Base-by-base conservation (phyloP, 2,113 vertebrate species). In the Columba livia region DNA sequence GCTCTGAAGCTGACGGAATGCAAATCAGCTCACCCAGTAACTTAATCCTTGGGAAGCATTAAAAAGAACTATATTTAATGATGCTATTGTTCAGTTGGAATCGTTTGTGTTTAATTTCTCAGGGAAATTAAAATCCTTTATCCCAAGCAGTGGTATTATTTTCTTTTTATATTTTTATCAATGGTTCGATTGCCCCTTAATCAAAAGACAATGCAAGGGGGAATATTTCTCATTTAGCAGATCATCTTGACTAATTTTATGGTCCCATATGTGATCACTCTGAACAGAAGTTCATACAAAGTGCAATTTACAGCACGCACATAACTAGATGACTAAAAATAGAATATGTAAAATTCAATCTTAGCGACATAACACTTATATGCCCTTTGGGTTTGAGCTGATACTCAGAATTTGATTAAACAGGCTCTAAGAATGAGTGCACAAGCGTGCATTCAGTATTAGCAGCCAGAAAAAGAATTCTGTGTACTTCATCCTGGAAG, bases 201-300 rank as follows among this genome's bases (percentile, higher is more conserved):
- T 95, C 89, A 91, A 90, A 91, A 90, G 65, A 93, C 78, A 97
- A 97, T 91, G 91, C 92, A 94, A 65, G 89, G 89, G 95, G 94
- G 89, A 84, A 91, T 93, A 77, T 85, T 88, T 91, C 72, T 74
- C 81, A 91, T 77, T 89, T 90, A 95, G 85, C 85, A 82, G 77
- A 89, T 54, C 89, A 84, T 97, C 77, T 84, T 86, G 60, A 78
- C 90, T 96, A 85, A 97, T 95, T 96, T 96, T 78, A 70, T 80
- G 53, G 78, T 73, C 86, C 80, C 93, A 60, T 66, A 89, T 90
- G 90, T 72, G 88, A 94, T 85, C 74, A 25, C 34, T 83, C 58
- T 24, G 87, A 94, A 80, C 78, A 93, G 50, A 86, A 95, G 90
- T 95, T 95, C 86, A 89, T 32, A 73, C 89, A 91, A 83, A 92